A percentile compares a stretch with the other conserved stretches of the same genome.
Conservation (phyloP, 1,140 invertebrate genomes). For the Druon quercuslanigerum region DNA sequence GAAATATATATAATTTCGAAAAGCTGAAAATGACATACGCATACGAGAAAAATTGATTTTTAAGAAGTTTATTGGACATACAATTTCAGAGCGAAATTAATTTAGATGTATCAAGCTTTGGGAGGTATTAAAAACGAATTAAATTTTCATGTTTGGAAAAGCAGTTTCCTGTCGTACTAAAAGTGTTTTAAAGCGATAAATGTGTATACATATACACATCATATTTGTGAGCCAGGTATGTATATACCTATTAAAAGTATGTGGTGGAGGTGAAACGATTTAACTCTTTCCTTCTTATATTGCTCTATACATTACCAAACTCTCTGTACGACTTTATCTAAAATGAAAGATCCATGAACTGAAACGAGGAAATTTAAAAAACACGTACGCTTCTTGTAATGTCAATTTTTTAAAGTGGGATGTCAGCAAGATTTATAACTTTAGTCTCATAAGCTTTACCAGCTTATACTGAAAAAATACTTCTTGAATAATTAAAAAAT, state of each 20-base stretch:
- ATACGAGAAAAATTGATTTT: too few relatives aligned
- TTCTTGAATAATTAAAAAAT: too few relatives aligned
- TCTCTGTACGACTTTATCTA: conserved; percentile 1
- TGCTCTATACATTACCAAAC: conserved; percentile 18
- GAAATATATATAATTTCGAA: too few relatives aligned
- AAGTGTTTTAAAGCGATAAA: conserved; percentile 8
- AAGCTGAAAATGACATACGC: too few relatives aligned
- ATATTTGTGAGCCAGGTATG: conserved; percentile 14
- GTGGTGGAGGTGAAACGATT: conserved; percentile 1
- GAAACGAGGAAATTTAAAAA: conserved; percentile 6
- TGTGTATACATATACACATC: neutral
- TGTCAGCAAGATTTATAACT: neutral
- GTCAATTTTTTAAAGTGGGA: conserved; percentile 16
- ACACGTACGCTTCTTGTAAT: conserved; percentile 7
- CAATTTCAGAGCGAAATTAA: neutral
- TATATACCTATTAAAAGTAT: neutral
- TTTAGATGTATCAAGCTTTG: neutral
- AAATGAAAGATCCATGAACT: conserved; percentile 24
- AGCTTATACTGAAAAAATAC: too few relatives aligned
- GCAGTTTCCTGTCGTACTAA: neutral
- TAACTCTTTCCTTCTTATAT: conserved; percentile 22
- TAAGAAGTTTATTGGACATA: neutral
- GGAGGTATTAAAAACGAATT: neutral
- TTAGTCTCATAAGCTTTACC: neutral
- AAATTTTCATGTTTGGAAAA: neutral